phyloP scores from a whole-genome alignment of 2,888 invertebrate genomes.

The Zygogramma bicolorata region DNA sequence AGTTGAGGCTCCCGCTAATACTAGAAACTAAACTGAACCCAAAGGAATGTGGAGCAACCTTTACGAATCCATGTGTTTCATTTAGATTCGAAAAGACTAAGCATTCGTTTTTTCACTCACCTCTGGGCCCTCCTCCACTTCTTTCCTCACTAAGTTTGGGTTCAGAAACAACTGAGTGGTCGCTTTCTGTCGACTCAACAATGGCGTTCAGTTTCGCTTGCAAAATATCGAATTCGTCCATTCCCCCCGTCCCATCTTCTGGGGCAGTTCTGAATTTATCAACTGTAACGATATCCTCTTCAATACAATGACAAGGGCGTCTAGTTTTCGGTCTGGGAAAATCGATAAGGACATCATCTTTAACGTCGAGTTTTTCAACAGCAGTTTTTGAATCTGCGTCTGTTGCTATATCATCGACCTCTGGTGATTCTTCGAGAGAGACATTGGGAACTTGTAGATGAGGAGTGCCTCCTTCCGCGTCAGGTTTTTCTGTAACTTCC shows the following conservation, averaged over 20 bases:
- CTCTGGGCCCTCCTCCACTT: background rate
- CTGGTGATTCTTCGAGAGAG: background rate
- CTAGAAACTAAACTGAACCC: too few relatives aligned
- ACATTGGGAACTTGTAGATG: background rate
- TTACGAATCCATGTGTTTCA: too few relatives aligned
- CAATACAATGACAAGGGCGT: background rate
- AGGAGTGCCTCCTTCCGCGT: background rate
- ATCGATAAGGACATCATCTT: background rate
- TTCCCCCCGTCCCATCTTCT: conserved; percentile 19
- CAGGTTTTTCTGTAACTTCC: background rate
- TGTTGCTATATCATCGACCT: background rate
- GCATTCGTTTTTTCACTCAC: too few relatives aligned
- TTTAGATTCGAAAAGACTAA: too few relatives aligned
- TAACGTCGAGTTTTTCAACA: background rate
- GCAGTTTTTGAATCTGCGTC: background rate
- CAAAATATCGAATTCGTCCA: conserved; percentile 41
- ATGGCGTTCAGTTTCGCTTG: conserved; percentile 51
- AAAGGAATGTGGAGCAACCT: too few relatives aligned
- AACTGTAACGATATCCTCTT: background rate
- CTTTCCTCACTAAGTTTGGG: background rate
- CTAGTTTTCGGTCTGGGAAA: conserved; percentile 14
- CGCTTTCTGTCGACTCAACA: conserved; percentile 48
- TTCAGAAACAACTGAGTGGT: conserved; percentile 16
- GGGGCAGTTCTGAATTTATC: conserved; percentile 31
- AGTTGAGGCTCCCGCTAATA: too few relatives aligned